Evolutionary conservation across 2,113 vertebrate genomes (phyloP), one percentile per base, ranked within the genome.

Genomic region (Onychostoma macrolepis): DNA sequence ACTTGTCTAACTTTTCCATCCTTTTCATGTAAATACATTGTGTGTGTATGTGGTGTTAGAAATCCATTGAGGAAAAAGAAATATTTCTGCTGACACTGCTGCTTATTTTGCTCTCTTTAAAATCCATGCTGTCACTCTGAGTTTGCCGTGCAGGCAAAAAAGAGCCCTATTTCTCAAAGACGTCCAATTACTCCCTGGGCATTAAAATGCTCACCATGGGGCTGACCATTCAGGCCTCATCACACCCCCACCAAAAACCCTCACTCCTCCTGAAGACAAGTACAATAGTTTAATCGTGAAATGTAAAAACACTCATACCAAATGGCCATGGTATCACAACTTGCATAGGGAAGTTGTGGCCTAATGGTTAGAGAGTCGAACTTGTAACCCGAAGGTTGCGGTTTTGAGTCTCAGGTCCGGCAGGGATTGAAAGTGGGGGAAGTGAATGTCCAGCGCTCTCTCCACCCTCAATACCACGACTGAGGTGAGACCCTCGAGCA

Each of bases 71-170:
- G 69, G 33, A 26, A 77, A 38, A 48, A 53, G 24, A 67, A 15
- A n/a, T n/a, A 77, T 28, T 77, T 69, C 30, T 85, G 80, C 80
- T 86, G 85, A 84, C 21, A 33, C 45, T 50, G 67, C 72, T 69
- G 53, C 33, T 48, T 50, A 38, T 56, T 45, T 36, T 24, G 77
- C 48, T 77, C 56, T 81, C 72, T 69, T n/a, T 79, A n/a, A 77
- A 86, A 83, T 48, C 61, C 61, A 15, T 58, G 56, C 79, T 90
- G 88, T 81, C 87, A 86, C 56, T 69, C 67, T 61, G 24, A 38
- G 86, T 78, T 83, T 75, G 50, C 81, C 85, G 43, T 61, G 58
- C 21, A 67, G 83, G 85, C 88, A 88, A 76, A 87, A 87, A 48
- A 83, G 58, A 82, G 63, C 30, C 58, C 69, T 12, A 50, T 41